A percentile compares a stretch with the other conserved stretches of the same genome.
These are phyloP conservation scores for Nebria ingens DNA, from an alignment of 1,140 invertebrate genomes.

Conservation along the genomic window DNA sequence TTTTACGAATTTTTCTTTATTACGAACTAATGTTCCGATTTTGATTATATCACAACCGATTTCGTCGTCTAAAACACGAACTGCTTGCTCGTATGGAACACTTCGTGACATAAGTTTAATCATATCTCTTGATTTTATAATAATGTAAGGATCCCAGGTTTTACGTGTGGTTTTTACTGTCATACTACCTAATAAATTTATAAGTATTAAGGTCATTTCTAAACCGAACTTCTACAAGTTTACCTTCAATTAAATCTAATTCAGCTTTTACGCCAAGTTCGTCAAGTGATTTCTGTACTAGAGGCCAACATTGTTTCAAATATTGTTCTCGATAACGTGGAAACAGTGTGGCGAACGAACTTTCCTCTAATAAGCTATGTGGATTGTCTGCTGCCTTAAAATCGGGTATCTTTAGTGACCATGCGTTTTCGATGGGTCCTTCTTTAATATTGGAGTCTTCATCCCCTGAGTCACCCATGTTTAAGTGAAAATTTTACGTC, in stretches of 20 bases:
- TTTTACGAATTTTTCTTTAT: slow-evolving; percentile 94
- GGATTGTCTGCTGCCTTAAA: slow-evolving; percentile 89
- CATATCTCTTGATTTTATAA: slow-evolving; percentile 93
- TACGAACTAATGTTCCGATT: slow-evolving; percentile 82
- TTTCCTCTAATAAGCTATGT: slow-evolving; percentile 59
- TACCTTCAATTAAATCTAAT: slow-evolving; percentile 89
- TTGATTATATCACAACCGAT: slow-evolving; percentile 94
- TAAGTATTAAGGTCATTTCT: too few relatives aligned
- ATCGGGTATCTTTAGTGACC: slow-evolving; percentile 79
- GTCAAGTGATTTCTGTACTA: slow-evolving; percentile 77
- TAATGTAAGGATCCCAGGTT: slow-evolving; percentile 98
- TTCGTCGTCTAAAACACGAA: slow-evolving; percentile 78
- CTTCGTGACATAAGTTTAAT: slow-evolving; percentile 91
- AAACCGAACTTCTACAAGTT: too few relatives aligned
- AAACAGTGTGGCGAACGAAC: slow-evolving; percentile 59
- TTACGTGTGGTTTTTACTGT: slow-evolving; percentile 90
- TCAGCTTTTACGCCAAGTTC: slow-evolving; percentile 79
- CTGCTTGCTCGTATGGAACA: slow-evolving; percentile 93
- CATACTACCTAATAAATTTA: slow-evolving; percentile 66
- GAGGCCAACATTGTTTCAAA: slow-evolving; percentile 88
- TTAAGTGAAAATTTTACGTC: too few relatives aligned
- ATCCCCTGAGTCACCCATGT: slow-evolving; percentile 29
- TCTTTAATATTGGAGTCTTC: slow-evolving; percentile 24
- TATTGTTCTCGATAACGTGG: slow-evolving; percentile 93
- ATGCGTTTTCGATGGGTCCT: slow-evolving; percentile 70